phyloP scores from a whole-genome alignment of 2,888 invertebrate species.

The Stenodema calcarata region DNA sequence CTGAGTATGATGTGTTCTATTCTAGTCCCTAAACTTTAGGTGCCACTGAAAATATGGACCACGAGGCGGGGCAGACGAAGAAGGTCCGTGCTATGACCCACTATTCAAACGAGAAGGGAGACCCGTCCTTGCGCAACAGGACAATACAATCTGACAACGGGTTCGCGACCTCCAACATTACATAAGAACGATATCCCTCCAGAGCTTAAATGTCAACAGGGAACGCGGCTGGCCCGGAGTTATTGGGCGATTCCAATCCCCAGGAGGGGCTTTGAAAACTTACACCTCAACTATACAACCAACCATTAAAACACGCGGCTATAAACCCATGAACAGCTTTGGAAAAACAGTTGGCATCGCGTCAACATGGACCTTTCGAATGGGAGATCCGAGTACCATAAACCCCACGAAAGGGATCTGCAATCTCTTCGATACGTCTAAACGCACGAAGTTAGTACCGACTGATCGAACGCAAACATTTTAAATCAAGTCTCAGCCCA shows the following conservation, averaged over 20 bases:
- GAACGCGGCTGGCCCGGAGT: neutral
- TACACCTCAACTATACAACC: neutral
- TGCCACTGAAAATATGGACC: neutral
- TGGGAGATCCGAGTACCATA: neutral
- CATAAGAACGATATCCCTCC: neutral
- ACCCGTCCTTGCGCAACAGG: neutral
- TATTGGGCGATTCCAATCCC: neutral
- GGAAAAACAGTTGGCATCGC: neutral
- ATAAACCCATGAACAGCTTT: neutral
- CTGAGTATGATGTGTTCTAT: no score
- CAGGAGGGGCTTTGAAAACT: neutral
- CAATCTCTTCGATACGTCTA: no score
- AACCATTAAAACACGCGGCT: neutral
- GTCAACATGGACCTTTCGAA: neutral
- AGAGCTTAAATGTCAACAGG: neutral
- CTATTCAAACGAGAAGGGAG: neutral
- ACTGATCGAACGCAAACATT: no score
- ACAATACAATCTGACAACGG: neutral
- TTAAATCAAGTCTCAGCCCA: no score
- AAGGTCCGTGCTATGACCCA: neutral
- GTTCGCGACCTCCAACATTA: neutral
- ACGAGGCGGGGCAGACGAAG: neutral
- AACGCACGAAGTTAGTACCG: no score
- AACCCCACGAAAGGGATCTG: neutral
- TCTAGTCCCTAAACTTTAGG: no score